Evolutionary conservation across 2,888 invertebrate genomes (phyloP).

Genomic region (Eremobia ochroleuca): DNA sequence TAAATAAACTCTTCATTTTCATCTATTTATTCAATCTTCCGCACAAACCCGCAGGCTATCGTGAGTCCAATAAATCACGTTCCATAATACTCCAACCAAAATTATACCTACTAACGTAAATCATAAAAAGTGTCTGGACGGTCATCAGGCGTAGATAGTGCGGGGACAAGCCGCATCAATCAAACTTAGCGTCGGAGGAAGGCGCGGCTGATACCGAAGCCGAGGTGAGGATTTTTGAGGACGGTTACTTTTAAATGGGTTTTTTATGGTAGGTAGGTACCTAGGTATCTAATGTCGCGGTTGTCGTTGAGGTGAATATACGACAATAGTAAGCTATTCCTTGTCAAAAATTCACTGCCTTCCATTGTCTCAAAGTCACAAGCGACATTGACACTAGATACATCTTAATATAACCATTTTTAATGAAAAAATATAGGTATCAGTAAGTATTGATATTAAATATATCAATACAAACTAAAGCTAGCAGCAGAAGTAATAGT

Average conservation of each 20-base stretch:
- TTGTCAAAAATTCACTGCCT: too few species aligned
- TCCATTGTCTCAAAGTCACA: neutral
- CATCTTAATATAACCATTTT: neutral
- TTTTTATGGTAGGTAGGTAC: neutral
- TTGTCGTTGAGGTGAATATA: neutral
- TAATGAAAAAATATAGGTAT: too few species aligned
- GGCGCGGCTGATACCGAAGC: constrained; percentile 38
- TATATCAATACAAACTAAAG: neutral
- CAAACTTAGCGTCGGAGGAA: constrained; percentile 71
- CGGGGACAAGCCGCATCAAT: constrained; percentile 72
- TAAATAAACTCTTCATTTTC: constrained; percentile 29
- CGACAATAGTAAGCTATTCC: neutral
- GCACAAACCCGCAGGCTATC: constrained; percentile 43
- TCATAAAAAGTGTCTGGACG: constrained; percentile 69
- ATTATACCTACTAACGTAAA: constrained; percentile 70
- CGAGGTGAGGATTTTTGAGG: constrained; percentile 12
- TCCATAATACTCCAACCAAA: constrained; percentile 63
- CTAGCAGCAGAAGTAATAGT: neutral
- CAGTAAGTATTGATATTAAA: too few species aligned
- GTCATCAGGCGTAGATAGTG: constrained; percentile 68
- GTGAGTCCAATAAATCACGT: constrained; percentile 67
- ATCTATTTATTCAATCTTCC: constrained; percentile 33
- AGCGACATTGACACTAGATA: neutral
- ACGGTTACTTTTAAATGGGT: constrained; percentile 1
- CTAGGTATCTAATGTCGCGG: neutral